Evolutionary conservation across 1,140 invertebrate species (phyloP), one percentile per base, ranked within the genome.

Genomic region (Drosophila busckii): DNA sequence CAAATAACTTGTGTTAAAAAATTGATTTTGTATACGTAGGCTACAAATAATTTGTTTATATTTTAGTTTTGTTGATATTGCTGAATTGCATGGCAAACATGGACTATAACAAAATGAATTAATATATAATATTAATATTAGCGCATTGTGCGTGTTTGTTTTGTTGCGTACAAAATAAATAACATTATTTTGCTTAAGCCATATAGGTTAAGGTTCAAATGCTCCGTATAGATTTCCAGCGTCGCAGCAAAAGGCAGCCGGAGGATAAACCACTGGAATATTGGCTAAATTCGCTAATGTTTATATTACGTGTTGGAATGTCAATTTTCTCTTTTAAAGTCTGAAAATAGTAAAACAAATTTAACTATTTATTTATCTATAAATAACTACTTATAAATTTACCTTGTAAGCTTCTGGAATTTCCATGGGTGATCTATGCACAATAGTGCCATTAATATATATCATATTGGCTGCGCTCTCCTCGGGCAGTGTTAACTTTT

Each of bases 401-500:
- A 93, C 93, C 90, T 95, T 94, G 86, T 92, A 93, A 16, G 95
- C 95, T 37, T 92, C 88, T 29, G 95, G 94, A 84, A 96, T 96
- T 89, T 97, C 95, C 58, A 93, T 91, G 50, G 92, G 90, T 16
- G 93, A 91, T 54, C 95, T 90, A 88, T 98, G 96, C 45, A 98
- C 92, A 8, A 98, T 88, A 2, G 94, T 95, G 4, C 95, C 96
- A 85, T 99, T 99, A 3, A 96, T 90, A 80, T 94, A 97, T 8
- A 98, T 87, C 64, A 96, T 95, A 88, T 97, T 97, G 0, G 95
- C 93, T 4, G 96, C 96, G 45, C 89, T 88, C 61, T 95, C 93
- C 84, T 97, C 96, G 2, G 95, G 94, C 5, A 98, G 91, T 7
- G 95, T 96, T 22, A 98, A 87, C 2, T 95, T 97, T 84, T 95